Evolutionary conservation across 1,140 invertebrate genomes (phyloP).

Genomic region (Drosophila eugracilis): DNA sequence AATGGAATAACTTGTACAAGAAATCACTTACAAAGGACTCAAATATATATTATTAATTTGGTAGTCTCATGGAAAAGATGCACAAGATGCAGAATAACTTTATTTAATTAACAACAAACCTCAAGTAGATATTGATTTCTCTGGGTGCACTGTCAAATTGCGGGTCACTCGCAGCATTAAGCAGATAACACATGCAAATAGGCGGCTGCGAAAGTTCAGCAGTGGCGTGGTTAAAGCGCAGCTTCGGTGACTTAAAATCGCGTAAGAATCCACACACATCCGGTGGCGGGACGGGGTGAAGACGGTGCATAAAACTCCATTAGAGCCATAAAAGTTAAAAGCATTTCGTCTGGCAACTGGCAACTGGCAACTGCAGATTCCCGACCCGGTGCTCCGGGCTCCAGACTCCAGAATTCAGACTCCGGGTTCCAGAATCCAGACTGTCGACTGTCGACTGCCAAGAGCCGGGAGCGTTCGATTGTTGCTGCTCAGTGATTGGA

Average conservation of each 20-base stretch:
- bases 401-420: neutral
- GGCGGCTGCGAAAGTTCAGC: slow-evolving; percentile 7
- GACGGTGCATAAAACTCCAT: slow-evolving; percentile 50
- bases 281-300: neutral
- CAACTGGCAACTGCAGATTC: slow-evolving; percentile 25
- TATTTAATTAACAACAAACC: neutral
- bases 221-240: slow-evolving; percentile 34
- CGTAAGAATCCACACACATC: slow-evolving; percentile 21
- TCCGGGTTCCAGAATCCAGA: slow-evolving; percentile 3
- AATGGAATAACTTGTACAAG: no score
- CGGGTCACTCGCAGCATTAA: slow-evolving; percentile 26
- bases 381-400: slow-evolving; percentile 6
- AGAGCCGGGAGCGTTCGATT: slow-evolving; percentile 52
- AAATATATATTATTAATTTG: no score
- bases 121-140: neutral
- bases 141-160: slow-evolving; percentile 20
- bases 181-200: slow-evolving; percentile 39
- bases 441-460: slow-evolving; percentile 36
- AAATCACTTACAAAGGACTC: no score
- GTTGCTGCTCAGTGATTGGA: slow-evolving; percentile 58
- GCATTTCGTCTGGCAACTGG: slow-evolving; percentile 44
- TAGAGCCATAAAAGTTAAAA: slow-evolving; percentile 62
- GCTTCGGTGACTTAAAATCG: slow-evolving; percentile 33
- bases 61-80: no score
- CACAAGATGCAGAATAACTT: no score